Evolutionary conservation across 2,888 invertebrate genomes (phyloP).

Genomic region (Criorhina ranunculi): DNA sequence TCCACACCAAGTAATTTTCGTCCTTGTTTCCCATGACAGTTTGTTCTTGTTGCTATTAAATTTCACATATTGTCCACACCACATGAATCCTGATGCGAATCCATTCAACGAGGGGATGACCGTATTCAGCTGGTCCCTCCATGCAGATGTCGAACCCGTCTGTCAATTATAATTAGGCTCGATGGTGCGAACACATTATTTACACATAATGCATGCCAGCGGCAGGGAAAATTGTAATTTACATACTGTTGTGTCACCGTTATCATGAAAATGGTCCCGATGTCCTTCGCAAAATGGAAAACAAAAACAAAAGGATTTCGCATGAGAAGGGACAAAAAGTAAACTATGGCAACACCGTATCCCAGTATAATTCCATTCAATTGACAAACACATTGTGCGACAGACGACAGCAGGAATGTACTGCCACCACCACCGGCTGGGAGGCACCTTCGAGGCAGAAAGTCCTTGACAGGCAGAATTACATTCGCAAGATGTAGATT

Average conservation of each 20-base stretch:
- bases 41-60: slow-evolving; percentile 1
- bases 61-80: slow-evolving; percentile 15
- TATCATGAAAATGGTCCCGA: slow-evolving; percentile 24
- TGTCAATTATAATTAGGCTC: slow-evolving; percentile 60
- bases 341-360: slow-evolving; percentile 20
- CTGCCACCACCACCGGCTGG: neutral
- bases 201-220: slow-evolving; percentile 28
- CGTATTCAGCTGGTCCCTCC: slow-evolving; percentile 5
- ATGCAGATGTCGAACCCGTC: slow-evolving; percentile 25
- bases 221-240: slow-evolving; percentile 50
- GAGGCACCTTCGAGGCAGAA: slow-evolving; percentile 38
- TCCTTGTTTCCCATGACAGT: neutral
- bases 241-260: slow-evolving; percentile 42
- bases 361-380: slow-evolving; percentile 55
- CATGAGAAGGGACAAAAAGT: slow-evolving; percentile 7
- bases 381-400: slow-evolving; percentile 46
- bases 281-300: slow-evolving; percentile 29
- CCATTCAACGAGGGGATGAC: too few species aligned
- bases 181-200: slow-evolving; percentile 57
- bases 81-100: slow-evolving; percentile 4
- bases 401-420: slow-evolving; percentile 13
- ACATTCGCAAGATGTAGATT: slow-evolving; percentile 60
- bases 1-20: neutral
- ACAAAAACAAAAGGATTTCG: slow-evolving; percentile 22
- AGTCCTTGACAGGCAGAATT: slow-evolving; percentile 55